Evolutionary conservation across 2,888 invertebrate species (phyloP).

Genomic region (Drosophila meridiana): DNA sequence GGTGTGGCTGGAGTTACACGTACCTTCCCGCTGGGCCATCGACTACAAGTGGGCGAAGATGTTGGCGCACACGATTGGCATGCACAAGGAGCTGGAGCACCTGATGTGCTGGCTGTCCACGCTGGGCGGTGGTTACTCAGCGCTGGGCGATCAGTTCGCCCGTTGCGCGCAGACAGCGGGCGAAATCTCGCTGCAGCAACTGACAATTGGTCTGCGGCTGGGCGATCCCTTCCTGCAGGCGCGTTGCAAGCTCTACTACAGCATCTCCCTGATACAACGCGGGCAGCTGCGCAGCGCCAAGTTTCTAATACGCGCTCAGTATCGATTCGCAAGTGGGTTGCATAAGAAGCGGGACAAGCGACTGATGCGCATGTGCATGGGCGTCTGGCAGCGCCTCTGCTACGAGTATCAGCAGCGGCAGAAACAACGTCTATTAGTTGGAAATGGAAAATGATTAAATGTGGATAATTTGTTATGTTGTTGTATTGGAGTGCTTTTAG

Average conservation of each 20-base stretch:
- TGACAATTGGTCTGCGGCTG: constrained; percentile 91
- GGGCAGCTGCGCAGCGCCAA: constrained; percentile 88
- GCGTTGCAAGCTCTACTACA: constrained; percentile 93
- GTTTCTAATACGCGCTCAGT: constrained; percentile 87
- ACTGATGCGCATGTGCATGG: constrained; percentile 92
- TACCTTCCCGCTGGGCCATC: constrained; percentile 87
- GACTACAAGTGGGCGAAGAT: constrained; percentile 89
- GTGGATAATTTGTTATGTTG: background rate
- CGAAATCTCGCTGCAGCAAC: constrained; percentile 93
- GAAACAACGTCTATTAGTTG: background rate
- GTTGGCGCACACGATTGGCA: constrained; percentile 86
- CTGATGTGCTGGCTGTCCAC: constrained; percentile 98
- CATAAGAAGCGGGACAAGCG: constrained; percentile 86
- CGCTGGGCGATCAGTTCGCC: constrained; percentile 94
- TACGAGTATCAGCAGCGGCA: constrained; percentile 74
- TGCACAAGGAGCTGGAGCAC: constrained; percentile 91
- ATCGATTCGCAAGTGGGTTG: constrained; percentile 83
- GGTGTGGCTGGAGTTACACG: constrained; percentile 86
- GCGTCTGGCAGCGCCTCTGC: constrained; percentile 93
- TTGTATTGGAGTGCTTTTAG: background rate
- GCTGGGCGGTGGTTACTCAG: constrained; percentile 97
- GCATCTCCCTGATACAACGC: constrained; percentile 94
- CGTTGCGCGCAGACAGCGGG: constrained; percentile 94
- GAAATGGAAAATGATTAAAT: background rate
- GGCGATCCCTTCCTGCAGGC: constrained; percentile 93